Conservation (phyloP, 2,113 vertebrate species). For the Crotalus tigris region DNA sequence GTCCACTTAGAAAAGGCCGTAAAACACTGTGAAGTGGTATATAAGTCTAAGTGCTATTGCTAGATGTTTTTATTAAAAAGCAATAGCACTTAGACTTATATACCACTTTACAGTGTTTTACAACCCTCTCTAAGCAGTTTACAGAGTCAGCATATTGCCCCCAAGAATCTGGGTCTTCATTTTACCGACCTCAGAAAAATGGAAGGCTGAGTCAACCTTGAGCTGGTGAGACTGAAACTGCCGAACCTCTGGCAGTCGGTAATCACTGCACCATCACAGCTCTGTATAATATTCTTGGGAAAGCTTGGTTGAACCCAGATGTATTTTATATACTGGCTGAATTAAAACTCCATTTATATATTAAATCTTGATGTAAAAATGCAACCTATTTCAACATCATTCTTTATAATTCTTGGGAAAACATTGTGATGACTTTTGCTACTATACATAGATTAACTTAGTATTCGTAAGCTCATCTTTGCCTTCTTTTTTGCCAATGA, state of each 20-base stretch:
- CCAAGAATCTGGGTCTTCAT: not conserved
- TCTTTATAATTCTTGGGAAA: not conserved
- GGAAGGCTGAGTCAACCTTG: not conserved
- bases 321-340: not conserved
- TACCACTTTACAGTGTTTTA: not conserved
- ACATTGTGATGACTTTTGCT: not conserved
- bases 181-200: not conserved
- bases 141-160: not conserved
- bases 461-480: not conserved
- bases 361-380: not conserved
- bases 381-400: not conserved
- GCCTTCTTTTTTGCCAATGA: not conserved
- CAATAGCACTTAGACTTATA: not conserved
- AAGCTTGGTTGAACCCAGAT: not conserved
- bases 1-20: too few relatives aligned
- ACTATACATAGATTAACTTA: not conserved
- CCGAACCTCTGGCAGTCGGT: not conserved
- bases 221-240: not conserved
- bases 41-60: not conserved
- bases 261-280: not conserved
- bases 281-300: not conserved
- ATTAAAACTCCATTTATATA: not conserved
- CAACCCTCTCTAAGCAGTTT: not conserved
- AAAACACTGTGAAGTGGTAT: too few relatives aligned
- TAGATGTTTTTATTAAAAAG: not conserved